These are phyloP conservation scores for Neodiprion virginianus DNA, from an alignment of 1,140 invertebrate genomes.

Conservation along the genomic window DNA sequence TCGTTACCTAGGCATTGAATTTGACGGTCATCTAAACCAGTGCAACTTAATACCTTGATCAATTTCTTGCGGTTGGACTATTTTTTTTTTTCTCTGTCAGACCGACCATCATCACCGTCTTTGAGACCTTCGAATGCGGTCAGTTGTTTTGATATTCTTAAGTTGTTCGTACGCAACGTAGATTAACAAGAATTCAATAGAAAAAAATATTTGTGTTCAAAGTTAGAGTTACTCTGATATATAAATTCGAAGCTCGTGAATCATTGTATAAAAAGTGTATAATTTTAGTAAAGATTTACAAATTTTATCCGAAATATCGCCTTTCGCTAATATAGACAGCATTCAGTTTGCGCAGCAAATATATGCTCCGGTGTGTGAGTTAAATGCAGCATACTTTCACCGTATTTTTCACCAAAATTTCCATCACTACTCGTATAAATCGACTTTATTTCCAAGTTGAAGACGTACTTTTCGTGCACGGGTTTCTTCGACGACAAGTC, in stretches of 20 bases:
- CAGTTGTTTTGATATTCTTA: too few relatives aligned
- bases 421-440: constrained; percentile 16
- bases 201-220: background rate
- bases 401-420: constrained; percentile 19
- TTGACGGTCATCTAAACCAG: too few relatives aligned
- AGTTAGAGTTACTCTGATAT: constrained; percentile 14
- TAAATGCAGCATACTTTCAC: constrained; percentile 18
- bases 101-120: background rate
- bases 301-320: background rate
- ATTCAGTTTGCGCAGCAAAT: constrained; percentile 22
- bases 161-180: too few relatives aligned
- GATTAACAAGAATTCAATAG: background rate
- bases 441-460: constrained; percentile 16
- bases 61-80: too few relatives aligned
- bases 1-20: too few relatives aligned
- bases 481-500: background rate
- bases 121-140: background rate
- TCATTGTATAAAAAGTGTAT: background rate
- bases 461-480: constrained; percentile 4
- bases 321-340: constrained; percentile 12
- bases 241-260: constrained; percentile 10
- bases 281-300: background rate
- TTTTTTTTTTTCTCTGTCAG: background rate
- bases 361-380: constrained; percentile 16
- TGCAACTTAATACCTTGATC: too few relatives aligned